phyloP scores from a whole-genome alignment of 2,113 vertebrate genomes.

The Rallus limicola region DNA sequence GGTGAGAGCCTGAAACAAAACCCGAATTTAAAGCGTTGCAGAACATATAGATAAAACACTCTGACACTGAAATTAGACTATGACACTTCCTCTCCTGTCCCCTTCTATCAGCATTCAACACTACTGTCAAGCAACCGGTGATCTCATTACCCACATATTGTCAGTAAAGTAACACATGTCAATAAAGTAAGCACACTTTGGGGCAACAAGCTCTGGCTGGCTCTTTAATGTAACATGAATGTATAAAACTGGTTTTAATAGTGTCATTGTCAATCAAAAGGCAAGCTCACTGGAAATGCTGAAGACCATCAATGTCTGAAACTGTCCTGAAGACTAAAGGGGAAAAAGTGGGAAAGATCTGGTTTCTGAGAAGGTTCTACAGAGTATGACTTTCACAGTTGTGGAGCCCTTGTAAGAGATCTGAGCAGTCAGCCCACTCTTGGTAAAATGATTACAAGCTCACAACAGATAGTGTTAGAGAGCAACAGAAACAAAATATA shows the following conservation, averaged over 20 bases:
- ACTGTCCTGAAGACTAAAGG: neutral
- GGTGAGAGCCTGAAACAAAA: neutral
- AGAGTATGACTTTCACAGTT: neutral
- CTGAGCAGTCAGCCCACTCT: neutral
- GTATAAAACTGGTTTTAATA: neutral
- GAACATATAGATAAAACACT: neutral
- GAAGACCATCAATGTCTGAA: neutral
- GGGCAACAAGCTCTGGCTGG: neutral
- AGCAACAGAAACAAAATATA: neutral
- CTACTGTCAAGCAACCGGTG: neutral
- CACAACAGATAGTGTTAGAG: neutral
- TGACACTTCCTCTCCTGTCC: neutral
- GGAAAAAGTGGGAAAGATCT: neutral
- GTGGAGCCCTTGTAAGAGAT: neutral
- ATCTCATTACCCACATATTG: neutral
- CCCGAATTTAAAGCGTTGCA: neutral
- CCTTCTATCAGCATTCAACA: neutral
- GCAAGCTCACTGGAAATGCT: neutral
- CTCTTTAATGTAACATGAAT: neutral
- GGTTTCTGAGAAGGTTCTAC: neutral
- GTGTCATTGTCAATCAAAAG: neutral
- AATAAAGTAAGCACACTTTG: neutral
- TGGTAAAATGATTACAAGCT: neutral
- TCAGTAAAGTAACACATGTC: neutral
- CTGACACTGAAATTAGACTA: neutral